Evolutionary conservation across 2,113 vertebrate genomes (phyloP).

Genomic region (Gnathonemus longibarbis): DNA sequence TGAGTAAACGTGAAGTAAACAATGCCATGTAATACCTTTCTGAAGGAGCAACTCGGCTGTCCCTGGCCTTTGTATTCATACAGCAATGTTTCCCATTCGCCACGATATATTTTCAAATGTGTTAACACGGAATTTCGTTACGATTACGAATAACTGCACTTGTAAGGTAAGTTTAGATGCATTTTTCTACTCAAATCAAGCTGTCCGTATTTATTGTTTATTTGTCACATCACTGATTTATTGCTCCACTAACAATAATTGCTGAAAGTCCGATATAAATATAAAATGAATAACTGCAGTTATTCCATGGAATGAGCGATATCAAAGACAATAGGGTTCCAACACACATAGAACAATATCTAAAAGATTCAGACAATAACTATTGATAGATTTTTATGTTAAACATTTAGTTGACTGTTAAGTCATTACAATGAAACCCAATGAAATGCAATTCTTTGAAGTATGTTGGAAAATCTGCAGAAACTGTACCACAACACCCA

Average conservation of each 20-base stretch:
- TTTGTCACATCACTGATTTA: neutral
- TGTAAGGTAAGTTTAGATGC: neutral
- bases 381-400: neutral
- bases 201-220: neutral
- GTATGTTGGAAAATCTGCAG: neutral
- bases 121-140: neutral
- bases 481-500: neutral
- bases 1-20: neutral
- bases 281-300: neutral
- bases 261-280: neutral
- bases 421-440: neutral
- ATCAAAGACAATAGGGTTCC: neutral
- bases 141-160: neutral
- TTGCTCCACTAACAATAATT: neutral
- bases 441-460: neutral
- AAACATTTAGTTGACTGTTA: neutral
- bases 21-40: neutral
- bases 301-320: neutral
- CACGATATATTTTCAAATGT: neutral
- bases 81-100: neutral
- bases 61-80: neutral
- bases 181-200: neutral
- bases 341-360: neutral
- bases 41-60: neutral
- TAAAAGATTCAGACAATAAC: neutral